Conservation (phyloP, 37 sponge, comb jelly and placozoan species). For the Spongilla lacustris region DNA sequence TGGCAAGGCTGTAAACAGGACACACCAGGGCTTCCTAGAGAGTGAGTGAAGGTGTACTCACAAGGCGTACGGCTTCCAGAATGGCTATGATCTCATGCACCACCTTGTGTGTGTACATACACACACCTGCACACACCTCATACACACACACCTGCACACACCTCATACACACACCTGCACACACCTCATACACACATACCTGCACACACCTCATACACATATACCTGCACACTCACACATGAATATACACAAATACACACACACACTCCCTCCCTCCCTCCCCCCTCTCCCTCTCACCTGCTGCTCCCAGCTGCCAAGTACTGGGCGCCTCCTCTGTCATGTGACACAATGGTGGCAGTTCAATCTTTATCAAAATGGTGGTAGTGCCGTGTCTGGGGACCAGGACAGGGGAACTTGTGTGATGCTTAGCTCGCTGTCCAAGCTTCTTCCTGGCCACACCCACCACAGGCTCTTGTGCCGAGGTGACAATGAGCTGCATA, state of each 20-base stretch:
- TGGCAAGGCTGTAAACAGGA: background rate
- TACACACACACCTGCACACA: background rate
- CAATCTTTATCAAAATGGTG: background rate
- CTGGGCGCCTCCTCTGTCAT: conserved; percentile 49
- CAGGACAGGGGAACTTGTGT: background rate
- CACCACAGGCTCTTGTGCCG: background rate
- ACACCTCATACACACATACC: background rate
- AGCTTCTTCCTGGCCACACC: background rate
- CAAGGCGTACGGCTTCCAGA: background rate
- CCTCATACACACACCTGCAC: background rate
- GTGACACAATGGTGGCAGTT: conserved; percentile 27
- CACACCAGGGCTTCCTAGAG: background rate
- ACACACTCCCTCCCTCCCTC: background rate
- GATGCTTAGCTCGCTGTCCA: background rate
- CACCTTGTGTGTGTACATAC: too few relatives aligned
- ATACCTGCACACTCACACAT: background rate
- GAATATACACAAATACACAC: background rate
- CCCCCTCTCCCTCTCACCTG: background rate
- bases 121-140: background rate
- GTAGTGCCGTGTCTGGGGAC: background rate
- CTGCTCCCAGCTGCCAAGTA: background rate
- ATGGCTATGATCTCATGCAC: too few relatives aligned
- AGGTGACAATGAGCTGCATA: background rate
- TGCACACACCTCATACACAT: background rate
- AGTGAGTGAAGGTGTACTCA: background rate